phyloP scores from a whole-genome alignment of 2,113 vertebrate genomes.

The Macroglossus sobrinus region DNA sequence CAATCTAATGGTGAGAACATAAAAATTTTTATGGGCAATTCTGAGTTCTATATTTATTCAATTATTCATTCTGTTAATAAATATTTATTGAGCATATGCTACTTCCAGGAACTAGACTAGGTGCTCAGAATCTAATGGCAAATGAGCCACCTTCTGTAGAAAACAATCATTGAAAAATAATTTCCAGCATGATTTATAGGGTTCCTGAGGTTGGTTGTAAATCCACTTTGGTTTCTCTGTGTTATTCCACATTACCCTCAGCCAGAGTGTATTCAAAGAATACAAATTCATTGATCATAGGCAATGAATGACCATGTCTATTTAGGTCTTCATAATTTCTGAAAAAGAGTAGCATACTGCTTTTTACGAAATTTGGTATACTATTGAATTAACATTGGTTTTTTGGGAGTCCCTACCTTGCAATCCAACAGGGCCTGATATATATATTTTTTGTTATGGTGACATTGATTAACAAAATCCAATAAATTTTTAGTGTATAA shows the following conservation, averaged over 20 bases:
- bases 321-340: not conserved
- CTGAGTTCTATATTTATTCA: not conserved
- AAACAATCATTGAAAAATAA: not conserved
- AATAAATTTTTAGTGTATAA: no score
- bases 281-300: not conserved
- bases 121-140: not conserved
- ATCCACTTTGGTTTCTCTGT: not conserved
- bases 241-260: not conserved
- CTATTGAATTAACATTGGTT: not conserved
- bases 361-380: not conserved
- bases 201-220: not conserved
- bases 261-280: not conserved
- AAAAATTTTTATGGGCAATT: not conserved
- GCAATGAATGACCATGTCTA: not conserved
- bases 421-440: not conserved
- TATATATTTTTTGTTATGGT: no score
- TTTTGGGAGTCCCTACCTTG: not conserved
- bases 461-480: no score
- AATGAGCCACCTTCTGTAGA: not conserved
- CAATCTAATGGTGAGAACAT: not conserved
- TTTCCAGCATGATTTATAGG: not conserved
- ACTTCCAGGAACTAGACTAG: not conserved
- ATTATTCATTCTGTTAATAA: not conserved
- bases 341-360: not conserved
- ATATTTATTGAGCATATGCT: not conserved